Evolutionary conservation across 2,113 vertebrate genomes (phyloP).

Genomic region (Calyptommatus sinebrachiatus): DNA sequence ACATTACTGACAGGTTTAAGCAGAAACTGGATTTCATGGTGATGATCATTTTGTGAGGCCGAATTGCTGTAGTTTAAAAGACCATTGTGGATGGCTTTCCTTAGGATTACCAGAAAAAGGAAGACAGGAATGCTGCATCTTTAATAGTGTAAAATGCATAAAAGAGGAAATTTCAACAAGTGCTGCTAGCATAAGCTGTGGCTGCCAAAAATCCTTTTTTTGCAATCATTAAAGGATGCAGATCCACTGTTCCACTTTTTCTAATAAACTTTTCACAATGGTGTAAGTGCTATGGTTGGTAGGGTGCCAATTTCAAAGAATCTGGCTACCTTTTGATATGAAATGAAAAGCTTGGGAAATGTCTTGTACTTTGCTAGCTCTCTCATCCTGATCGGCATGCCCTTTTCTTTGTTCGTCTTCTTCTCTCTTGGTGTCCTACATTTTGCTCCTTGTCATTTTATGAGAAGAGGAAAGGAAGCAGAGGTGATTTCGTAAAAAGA

Average conservation of each 20-base stretch:
- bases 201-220: too few species aligned
- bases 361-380: background rate
- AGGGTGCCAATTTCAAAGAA: background rate
- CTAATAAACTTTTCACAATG: too few species aligned
- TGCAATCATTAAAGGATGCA: too few species aligned
- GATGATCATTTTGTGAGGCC: background rate
- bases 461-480: background rate
- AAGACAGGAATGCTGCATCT: too few species aligned
- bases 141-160: too few species aligned
- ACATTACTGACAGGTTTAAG: constrained; percentile 14
- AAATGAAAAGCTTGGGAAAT: background rate
- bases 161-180: too few species aligned
- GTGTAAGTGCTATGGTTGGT: background rate
- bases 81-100: background rate
- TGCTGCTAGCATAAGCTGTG: too few species aligned
- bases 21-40: background rate
- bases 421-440: background rate
- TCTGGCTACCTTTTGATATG: background rate
- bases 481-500: background rate
- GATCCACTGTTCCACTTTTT: too few species aligned
- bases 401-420: background rate
- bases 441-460: background rate
- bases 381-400: background rate
- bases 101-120: background rate
- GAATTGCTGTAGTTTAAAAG: background rate